phyloP scores from a whole-genome alignment of 64 coral and sea anemone genomes.

The Pocillopora damicornis region DNA sequence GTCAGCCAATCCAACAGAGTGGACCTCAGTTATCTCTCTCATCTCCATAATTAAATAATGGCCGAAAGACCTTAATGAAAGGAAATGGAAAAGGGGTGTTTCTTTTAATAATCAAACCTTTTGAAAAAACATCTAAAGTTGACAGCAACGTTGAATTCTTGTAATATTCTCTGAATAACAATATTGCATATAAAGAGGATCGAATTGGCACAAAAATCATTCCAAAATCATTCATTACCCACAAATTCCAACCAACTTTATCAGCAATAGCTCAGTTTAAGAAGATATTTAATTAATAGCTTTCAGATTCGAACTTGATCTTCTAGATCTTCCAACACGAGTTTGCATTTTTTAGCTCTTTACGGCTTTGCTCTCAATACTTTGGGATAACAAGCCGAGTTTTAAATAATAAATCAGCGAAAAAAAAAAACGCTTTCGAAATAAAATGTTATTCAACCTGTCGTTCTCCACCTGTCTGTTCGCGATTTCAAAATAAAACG shows the following conservation, averaged over 20 bases:
- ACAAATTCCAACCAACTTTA: neutral
- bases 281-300: slow-evolving; percentile 4
- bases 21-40: neutral
- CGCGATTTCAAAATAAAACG: neutral
- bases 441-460: neutral
- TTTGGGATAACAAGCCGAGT: neutral
- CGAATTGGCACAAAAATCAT: neutral
- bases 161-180: neutral
- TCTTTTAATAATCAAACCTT: neutral
- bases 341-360: neutral
- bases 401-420: too few species aligned
- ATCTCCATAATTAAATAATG: slow-evolving; percentile 23
- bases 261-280: neutral
- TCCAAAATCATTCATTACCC: neutral
- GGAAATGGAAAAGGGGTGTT: slow-evolving; percentile 2
- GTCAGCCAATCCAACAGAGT: neutral
- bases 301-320: neutral
- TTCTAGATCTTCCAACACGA: neutral
- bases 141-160: neutral
- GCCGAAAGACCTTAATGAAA: neutral
- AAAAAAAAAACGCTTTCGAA: neutral
- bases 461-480: neutral
- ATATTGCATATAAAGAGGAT: neutral
- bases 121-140: neutral
- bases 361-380: neutral